These are phyloP conservation scores for Folsomia candida DNA, from an alignment of 2,888 invertebrate species.

Conservation along the genomic window DNA sequence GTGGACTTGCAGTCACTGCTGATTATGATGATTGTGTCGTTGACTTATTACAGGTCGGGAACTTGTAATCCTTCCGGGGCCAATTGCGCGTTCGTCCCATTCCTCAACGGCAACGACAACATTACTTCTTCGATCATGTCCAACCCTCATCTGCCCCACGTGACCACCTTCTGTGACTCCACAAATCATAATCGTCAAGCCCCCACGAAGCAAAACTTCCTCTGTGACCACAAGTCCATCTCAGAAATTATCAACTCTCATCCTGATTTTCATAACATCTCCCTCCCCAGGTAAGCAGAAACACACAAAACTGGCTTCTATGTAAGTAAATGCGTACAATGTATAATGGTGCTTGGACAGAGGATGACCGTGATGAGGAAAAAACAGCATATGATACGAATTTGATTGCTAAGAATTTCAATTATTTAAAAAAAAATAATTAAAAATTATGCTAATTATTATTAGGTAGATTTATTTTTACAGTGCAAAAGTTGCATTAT, in stretches of 20 bases:
- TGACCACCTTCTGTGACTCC: constrained; percentile 64
- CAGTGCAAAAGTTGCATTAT: too few species aligned
- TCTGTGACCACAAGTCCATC: constrained; percentile 63
- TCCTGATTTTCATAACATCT: constrained; percentile 56
- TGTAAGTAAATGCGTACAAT: too few species aligned
- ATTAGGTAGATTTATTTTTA: too few species aligned
- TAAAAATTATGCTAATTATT: too few species aligned
- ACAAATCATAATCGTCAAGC: constrained; percentile 63
- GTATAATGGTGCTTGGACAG: too few species aligned
- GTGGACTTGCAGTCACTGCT: neutral
- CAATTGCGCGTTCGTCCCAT: constrained; percentile 46
- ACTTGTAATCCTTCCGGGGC: constrained; percentile 38
- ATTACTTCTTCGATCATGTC: constrained; percentile 52
- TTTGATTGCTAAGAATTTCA: too few species aligned
- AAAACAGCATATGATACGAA: too few species aligned
- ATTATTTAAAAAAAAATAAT: too few species aligned
- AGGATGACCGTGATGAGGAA: too few species aligned
- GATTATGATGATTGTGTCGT: neutral
- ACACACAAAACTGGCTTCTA: neutral
- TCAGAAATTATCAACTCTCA: constrained; percentile 62
- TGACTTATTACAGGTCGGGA: constrained; percentile 26
- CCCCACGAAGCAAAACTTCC: constrained; percentile 66
- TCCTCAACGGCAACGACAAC: constrained; percentile 43
- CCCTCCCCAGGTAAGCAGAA: constrained; percentile 35
- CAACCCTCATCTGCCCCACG: constrained; percentile 52